phyloP scores from a whole-genome alignment of 2,888 invertebrate species.

The Mythimna pallens region DNA sequence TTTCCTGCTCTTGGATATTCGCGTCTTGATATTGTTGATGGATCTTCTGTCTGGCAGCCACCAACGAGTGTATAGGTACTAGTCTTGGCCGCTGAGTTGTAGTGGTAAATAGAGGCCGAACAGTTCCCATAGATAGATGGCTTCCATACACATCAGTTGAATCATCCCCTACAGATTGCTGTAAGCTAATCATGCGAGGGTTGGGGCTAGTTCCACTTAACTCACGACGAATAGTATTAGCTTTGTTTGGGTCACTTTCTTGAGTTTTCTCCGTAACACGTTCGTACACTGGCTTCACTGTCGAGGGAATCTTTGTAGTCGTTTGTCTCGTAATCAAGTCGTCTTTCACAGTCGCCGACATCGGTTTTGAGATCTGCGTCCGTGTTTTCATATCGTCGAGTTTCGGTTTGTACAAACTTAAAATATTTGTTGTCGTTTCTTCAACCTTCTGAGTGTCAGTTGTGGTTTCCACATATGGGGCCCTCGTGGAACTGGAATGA shows the following conservation, averaged over 20 bases:
- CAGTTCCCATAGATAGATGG: conserved; percentile 91
- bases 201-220: conserved; percentile 90
- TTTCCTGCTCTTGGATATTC: conserved; percentile 82
- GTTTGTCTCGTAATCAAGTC: conserved; percentile 85
- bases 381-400: conserved; percentile 78
- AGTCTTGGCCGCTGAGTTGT: conserved; percentile 90
- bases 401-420: conserved; percentile 81
- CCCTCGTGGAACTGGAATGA: conserved; percentile 76
- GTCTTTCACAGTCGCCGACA: conserved; percentile 77
- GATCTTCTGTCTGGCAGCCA: conserved; percentile 87
- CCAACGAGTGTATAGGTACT: conserved; percentile 87
- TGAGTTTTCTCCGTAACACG: conserved; percentile 85
- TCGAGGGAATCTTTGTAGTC: conserved; percentile 81
- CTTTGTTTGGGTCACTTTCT: conserved; percentile 81
- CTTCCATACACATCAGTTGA: conserved; percentile 93
- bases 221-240: conserved; percentile 92
- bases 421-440: conserved; percentile 81
- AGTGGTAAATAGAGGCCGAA: conserved; percentile 93
- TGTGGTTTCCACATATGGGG: conserved; percentile 79
- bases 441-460: conserved; percentile 63
- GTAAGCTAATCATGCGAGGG: conserved; percentile 90
- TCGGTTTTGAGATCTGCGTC: conserved; percentile 82
- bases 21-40: conserved; percentile 86
- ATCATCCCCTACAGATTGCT: conserved; percentile 92
- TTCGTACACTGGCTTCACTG: conserved; percentile 90